phyloP scores from a whole-genome alignment of 2,797 vertebrate genomes.

The Rhabdomys pumilio region DNA sequence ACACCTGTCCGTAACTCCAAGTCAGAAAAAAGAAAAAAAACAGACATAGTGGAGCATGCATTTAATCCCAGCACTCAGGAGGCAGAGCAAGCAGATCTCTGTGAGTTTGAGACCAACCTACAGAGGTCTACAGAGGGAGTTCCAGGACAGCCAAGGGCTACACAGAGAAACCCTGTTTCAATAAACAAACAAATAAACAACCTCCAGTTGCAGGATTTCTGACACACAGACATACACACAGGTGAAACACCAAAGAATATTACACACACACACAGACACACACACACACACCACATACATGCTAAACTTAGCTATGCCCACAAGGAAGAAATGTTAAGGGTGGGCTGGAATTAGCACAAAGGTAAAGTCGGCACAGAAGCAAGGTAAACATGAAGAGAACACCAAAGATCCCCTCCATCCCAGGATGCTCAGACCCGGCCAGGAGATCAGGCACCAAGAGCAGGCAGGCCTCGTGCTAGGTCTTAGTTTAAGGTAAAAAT shows the following conservation, averaged over 20 bases:
- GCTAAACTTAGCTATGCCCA: fast-evolving
- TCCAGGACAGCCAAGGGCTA: background rate
- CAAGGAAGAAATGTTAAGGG: background rate
- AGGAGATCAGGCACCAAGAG: background rate
- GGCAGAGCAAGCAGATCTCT: background rate
- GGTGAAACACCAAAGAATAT: background rate
- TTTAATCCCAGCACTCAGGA: background rate
- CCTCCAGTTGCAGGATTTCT: background rate
- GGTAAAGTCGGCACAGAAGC: background rate
- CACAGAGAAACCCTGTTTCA: background rate
- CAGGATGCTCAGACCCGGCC: background rate
- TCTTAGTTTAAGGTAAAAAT: background rate
- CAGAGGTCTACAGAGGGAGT: background rate
- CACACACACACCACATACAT: background rate
- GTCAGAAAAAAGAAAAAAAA: background rate
- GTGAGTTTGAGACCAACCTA: background rate
- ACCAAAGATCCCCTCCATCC: no score
- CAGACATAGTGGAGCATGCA: background rate
- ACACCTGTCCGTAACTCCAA: background rate
- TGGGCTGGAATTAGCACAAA: background rate
- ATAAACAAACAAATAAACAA: background rate
- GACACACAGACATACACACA: background rate
- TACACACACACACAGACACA: background rate
- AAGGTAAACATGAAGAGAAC: background rate
- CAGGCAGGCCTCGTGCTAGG: background rate